These are phyloP conservation scores for Hapalemur alaotrensis DNA, from an alignment of 2,797 vertebrate genomes.

Conservation along the genomic window DNA sequence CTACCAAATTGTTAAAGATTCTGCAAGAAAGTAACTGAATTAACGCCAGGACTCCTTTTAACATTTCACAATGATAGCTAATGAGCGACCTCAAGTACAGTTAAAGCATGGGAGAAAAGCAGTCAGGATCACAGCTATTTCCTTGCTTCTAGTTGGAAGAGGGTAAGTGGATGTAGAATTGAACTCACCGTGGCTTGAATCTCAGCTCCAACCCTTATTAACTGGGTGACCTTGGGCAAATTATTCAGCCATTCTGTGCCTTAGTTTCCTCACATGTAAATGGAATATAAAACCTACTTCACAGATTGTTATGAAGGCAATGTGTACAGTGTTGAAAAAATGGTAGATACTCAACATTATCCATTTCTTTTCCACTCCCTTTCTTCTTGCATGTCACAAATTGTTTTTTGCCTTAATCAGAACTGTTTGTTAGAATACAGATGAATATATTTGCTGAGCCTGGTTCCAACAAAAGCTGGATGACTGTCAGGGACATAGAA, in stretches of 20 bases:
- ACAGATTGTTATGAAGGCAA: not conserved
- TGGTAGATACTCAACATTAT: not conserved
- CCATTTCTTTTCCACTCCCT: not conserved
- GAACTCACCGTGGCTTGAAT: not conserved
- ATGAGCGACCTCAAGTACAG: not conserved
- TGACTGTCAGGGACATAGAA: not conserved
- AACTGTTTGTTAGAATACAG: not conserved
- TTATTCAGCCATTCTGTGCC: not conserved
- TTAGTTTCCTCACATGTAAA: not conserved
- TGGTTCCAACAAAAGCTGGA: not conserved
- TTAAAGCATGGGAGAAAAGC: not conserved
- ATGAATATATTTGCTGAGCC: not conserved
- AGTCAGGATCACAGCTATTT: not conserved
- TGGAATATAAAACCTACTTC: not conserved
- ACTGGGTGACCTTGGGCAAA: not conserved
- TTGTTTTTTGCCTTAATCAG: not conserved
- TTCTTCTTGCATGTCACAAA: not conserved
- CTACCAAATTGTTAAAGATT: not conserved
- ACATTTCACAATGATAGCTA: not conserved
- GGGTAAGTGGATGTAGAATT: accelerated
- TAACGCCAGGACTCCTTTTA: not conserved
- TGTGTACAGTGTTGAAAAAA: not conserved
- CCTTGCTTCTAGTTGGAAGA: not conserved
- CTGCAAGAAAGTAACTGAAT: not conserved
- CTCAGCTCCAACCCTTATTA: not conserved